Conservation (phyloP, 2,113 vertebrate genomes). For the Pterophyllum scalare region DNA sequence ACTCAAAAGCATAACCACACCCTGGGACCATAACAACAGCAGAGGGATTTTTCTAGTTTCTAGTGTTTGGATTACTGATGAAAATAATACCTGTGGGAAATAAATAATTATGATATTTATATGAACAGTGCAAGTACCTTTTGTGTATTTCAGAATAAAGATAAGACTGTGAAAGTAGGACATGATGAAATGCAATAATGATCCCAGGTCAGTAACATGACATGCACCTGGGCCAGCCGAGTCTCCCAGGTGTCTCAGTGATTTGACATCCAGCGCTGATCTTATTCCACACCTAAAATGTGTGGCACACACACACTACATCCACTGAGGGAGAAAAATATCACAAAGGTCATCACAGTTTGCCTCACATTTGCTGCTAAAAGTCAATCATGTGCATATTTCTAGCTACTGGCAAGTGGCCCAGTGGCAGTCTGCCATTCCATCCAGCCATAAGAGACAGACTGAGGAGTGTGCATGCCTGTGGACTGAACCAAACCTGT, state of each 20-base stretch:
- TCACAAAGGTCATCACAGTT: conserved; percentile 29
- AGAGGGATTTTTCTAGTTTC: background rate
- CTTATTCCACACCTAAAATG: background rate
- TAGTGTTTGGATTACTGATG: background rate
- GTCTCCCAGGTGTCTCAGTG: conserved; percentile 10
- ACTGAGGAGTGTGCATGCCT: background rate
- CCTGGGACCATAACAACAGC: background rate
- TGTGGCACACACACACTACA: background rate
- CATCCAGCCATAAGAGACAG: conserved; percentile 28
- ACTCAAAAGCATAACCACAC: background rate
- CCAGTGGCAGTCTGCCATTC: conserved; percentile 10
- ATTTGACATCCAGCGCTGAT: background rate
- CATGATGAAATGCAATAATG: conserved; percentile 6
- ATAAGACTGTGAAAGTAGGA: background rate
- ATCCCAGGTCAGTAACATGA: conserved; percentile 14
- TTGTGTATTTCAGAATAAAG: background rate
- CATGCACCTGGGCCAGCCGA: conserved; percentile 23
- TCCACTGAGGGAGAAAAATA: background rate
- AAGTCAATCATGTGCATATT: conserved; percentile 34
- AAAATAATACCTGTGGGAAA: background rate
- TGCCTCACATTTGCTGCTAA: conserved; percentile 17
- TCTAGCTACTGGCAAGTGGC: conserved; percentile 16
- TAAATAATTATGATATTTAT: background rate
- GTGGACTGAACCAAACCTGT: conserved; percentile 25
- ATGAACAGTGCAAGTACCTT: background rate